Base-by-base conservation (phyloP, 2,113 vertebrate genomes). In the Machaerirhynchus nigripectus region DNA sequence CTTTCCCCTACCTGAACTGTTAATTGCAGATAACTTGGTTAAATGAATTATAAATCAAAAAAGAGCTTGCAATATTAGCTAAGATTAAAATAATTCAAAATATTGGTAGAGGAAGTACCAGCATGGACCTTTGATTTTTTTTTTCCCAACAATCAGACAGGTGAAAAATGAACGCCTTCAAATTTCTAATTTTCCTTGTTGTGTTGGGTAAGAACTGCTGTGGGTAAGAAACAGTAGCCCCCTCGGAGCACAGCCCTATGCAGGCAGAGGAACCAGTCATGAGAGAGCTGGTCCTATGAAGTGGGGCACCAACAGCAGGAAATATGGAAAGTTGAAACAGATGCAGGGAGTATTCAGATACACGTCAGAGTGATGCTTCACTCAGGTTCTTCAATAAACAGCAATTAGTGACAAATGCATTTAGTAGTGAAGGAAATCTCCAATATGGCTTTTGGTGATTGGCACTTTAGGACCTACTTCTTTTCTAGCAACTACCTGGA, bases 371-470 rank as follows among this genome's bases (percentile, higher is more conserved):
- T 60, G 52, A 59, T 63, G 56, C 63, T 87, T 77, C 55, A 63
- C 44, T 28, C 80, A 23, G 79, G 47, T 90, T 77, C 95, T 95
- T 86, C 83, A 94, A 35, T 73, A 81, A 95, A 93, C 31, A 89
- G 64, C 80, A 94, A 93, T 96, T 95, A 95, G 56, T 74, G 84
- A 95, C 95, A 96, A 92, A 96, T 68, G 76, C 73, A 93, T 82
- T 96, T 82, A 91, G 74, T 73, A 75, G 50, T 33, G 70, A 94
- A 95, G 93, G 78, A 95, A 73, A 74, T 81, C 37, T 68, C 39
- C 16, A 77, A 39, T 35, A 37, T 23, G 47, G 40, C 84, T 83
- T 60, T 88, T 77, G 28, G 59, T 67, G 70, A 93, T 71, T 94
- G 76, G 74, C 81, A 80, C 67, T 96, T 93, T 87, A 90, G 70